Evolutionary conservation across 2,113 vertebrate species (phyloP), one percentile per base, ranked within the genome.

Genomic region (Corapipo altera): DNA sequence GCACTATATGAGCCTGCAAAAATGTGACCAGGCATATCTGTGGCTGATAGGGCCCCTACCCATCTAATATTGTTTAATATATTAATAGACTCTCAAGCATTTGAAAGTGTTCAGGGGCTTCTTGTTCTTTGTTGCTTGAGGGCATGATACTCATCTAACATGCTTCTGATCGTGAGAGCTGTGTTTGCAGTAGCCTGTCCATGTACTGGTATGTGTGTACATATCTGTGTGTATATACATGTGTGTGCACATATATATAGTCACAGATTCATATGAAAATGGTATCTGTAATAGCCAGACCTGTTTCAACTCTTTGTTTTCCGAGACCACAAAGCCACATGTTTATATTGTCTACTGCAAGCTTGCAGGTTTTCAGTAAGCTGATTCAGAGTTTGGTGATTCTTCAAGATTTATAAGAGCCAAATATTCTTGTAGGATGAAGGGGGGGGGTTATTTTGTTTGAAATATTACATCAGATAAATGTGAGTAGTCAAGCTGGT

Each of bases 171-270:
- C 15, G 5, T 18, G 35, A 48, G 35, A 48, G 30, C 54, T 37
- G 22, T 24, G 22, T 23, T 69, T 58, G 64, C 5, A 0, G 8
- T 48, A 75, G 48, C 30, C 13, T 89, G 27, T 61, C 20, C 1
- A 0, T 20, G 20, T 46, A 5, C 65, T 65, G 26, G 10, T 20
- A 3, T 28, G 22, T 54, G 13, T 46, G 12, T 58, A 6, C 13
- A 2, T 88, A 9, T 16, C 4, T n/a, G 4, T 49, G 2, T 43
- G 8, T 48, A 5, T 64, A 2, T 35, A 2, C 35, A 3, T 43
- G 5, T 37, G 17, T 41, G 28, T 65, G 0, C 44, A 2, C 58
- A 4, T 55, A 11, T 33, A 5, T 21, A 11, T 11, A n/a, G 54
- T 22, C n/a, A 67, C 27, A 7, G 16, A 39, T 77, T 39, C 32